These are phyloP conservation scores for Caenorhabditis imperialis DNA, from an alignment of 2,888 invertebrate species.

Conservation along the genomic window DNA sequence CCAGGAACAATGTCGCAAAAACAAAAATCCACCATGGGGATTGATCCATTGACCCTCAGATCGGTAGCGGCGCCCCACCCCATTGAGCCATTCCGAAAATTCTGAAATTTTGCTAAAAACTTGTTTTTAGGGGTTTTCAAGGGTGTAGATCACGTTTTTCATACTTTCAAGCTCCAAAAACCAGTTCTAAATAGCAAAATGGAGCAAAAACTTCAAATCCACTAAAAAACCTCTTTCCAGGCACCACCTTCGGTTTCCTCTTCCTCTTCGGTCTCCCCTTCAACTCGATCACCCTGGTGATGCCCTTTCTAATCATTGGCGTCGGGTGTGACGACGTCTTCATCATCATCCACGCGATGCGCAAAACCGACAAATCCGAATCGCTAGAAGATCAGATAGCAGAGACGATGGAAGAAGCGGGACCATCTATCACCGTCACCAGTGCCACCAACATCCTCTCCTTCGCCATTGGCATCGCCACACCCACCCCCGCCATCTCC, in stretches of 20 bases:
- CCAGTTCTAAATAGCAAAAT: no score
- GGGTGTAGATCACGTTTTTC: no score
- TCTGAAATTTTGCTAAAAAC: no score
- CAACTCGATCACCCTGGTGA: conserved; percentile 72
- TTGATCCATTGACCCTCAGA: no score
- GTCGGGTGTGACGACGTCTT: conserved; percentile 74
- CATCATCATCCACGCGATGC: conserved; percentile 71
- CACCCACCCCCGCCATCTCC: conserved; percentile 70
- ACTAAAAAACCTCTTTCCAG: no score
- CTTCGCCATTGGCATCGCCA: conserved; percentile 66
- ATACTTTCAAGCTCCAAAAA: no score
- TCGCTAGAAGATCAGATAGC: conserved; percentile 66
- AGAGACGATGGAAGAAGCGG: conserved; percentile 68
- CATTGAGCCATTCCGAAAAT: no score
- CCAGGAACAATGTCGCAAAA: no score
- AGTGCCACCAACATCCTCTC: conserved; percentile 70
- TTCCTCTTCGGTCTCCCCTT: conserved; percentile 66
- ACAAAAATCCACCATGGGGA: no score
- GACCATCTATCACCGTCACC: conserved; percentile 71
- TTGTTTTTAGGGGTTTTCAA: no score
- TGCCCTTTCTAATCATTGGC: conserved; percentile 73
- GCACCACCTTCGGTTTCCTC: conserved; percentile 67
- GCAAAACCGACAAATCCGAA: conserved; percentile 63
- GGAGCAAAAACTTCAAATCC: no score
- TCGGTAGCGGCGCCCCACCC: no score